These are phyloP conservation scores for Unio pictorum DNA, from an alignment of 2,888 invertebrate genomes.

Conservation along the genomic window DNA sequence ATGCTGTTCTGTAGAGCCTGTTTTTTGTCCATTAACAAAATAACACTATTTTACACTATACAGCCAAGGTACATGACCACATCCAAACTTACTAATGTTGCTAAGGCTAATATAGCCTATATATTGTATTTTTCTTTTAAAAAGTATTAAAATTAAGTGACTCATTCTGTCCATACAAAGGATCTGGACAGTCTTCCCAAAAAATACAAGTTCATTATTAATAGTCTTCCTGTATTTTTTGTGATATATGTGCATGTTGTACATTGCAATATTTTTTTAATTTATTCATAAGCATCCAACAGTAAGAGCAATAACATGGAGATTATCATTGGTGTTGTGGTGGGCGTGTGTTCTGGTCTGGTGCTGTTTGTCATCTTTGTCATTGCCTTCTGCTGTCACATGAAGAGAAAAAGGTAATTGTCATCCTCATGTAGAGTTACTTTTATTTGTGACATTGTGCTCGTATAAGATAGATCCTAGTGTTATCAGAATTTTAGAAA, in stretches of 20 bases:
- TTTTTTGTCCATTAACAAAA: no score
- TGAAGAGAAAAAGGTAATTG: conserved; percentile 51
- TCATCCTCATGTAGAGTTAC: background rate
- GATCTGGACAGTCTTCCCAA: no score
- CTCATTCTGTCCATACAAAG: no score
- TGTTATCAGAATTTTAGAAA: no score
- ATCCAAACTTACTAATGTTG: no score
- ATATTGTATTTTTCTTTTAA: no score
- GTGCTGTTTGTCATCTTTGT: conserved; percentile 52
- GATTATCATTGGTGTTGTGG: conserved; percentile 57
- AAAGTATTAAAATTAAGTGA: no score
- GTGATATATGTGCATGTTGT: background rate
- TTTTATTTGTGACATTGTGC: background rate
- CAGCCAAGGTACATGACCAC: no score
- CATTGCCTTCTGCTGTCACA: conserved; percentile 46
- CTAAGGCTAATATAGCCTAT: no score
- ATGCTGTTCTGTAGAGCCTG: no score
- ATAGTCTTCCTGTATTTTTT: background rate
- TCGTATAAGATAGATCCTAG: background rate
- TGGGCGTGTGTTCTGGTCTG: conserved; percentile 56
- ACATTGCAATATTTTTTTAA: background rate
- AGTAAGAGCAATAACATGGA: conserved; percentile 22
- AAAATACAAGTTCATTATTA: no score
- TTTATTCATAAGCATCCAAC: background rate
- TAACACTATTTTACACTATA: no score